These are phyloP conservation scores for Terrapene triunguis DNA, from an alignment of 2,113 vertebrate genomes.

Conservation along the genomic window DNA sequence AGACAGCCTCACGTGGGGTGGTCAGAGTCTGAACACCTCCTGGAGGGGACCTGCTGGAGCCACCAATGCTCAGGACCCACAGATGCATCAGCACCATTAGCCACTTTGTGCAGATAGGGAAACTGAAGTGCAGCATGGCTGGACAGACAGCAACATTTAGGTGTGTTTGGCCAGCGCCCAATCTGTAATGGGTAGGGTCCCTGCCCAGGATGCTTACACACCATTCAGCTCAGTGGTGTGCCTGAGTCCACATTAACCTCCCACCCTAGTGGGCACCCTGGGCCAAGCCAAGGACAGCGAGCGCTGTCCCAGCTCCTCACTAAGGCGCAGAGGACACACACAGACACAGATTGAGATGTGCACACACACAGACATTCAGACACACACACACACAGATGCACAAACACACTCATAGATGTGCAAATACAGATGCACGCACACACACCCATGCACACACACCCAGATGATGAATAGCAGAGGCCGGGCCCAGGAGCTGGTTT, in stretches of 20 bases:
- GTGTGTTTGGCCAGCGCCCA: background rate
- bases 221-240: background rate
- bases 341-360: too few relatives aligned
- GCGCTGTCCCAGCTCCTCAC: background rate
- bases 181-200: too few relatives aligned
- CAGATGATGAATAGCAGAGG: too few relatives aligned
- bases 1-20: background rate
- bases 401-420: too few relatives aligned
- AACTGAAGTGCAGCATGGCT: background rate
- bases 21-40: background rate
- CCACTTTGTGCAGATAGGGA: accelerated
- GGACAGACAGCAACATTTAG: background rate
- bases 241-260: background rate
- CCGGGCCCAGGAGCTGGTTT: too few relatives aligned
- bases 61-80: accelerated
- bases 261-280: background rate
- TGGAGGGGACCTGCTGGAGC: background rate
- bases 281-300: background rate
- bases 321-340: too few relatives aligned
- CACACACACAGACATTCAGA: background rate
- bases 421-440: too few relatives aligned
- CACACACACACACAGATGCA: too few relatives aligned
- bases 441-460: too few relatives aligned
- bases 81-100: too few relatives aligned
- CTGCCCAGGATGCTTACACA: too few relatives aligned